Evolutionary conservation across 2,888 invertebrate genomes (phyloP), one percentile per base, ranked within the genome.

Genomic region (Apamea sordens): DNA sequence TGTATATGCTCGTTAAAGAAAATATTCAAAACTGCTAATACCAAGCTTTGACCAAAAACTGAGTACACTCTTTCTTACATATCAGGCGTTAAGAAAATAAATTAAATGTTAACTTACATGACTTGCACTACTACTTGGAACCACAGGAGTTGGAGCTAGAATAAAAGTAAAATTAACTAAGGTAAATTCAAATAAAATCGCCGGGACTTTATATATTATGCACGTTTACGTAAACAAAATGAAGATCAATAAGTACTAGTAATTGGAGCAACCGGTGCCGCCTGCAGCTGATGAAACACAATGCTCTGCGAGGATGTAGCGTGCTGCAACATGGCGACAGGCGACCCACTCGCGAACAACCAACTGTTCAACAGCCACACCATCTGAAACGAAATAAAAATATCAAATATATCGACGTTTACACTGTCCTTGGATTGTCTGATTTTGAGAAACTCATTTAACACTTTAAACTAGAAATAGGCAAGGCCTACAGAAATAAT

Each of bases 281-380:
- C 92, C 83, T 88, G 92, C 77, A 90, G 92, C 84, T 86, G 89
- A 87, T 95, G 88, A 88, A 95, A 91, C 76, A 95, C 91, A 89
- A 95, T 93, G 80, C 95, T 95, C 82, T 95, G 95, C n/a, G 95
- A 95, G 0, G 95, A 95, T 0, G 95, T 95, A 1, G 95, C 93
- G 92, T 95, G 89, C 94, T 94, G 90, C 92, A 97, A 81, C 97
- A 97, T 92, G 82, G 96, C 89, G 89, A 95, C 86, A 90, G 93
- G 89, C 87, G 95, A 90, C 86, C 95, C 92, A 28, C 79, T 78
- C 3, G 91, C 89, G 5, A 92, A 78, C 77, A 93, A 67, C 92
- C 93, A 93, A 63, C 92, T 89, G 79, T 92, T 93, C 56, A 94
- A 47, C 24, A 94, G n/a, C 64, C 94, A 76, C 13, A 93, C 80